Evolutionary conservation across 2,888 invertebrate species (phyloP), one percentile per base, ranked within the genome.

Genomic region (Lepas anatifera): DNA sequence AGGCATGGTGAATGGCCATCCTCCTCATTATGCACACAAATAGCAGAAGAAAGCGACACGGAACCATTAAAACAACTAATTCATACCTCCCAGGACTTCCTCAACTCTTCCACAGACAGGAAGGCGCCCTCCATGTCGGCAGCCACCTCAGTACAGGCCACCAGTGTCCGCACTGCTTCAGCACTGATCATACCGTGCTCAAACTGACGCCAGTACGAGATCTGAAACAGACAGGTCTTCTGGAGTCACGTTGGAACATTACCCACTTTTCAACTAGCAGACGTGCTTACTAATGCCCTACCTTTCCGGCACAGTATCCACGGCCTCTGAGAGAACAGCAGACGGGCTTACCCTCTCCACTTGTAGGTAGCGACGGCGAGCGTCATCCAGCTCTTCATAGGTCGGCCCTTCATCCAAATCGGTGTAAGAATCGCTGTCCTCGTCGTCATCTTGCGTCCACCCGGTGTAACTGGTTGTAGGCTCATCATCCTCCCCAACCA

Each of bases 101-200:
- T 77, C 11, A 79, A 74, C 35, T 77, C 77, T 32, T 76, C 75
- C 7, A 77, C 73, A 71, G 77, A 75, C 46, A 77, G 73, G 70
- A 76, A 83, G 68, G 82, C 78, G 1, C 82, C 81, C 13, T 81
- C 78, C 7, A 81, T 80, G 70, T 85, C 84, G 0, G 83, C 81
- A 0, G 84, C 83, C 1, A 81, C 79, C 58, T 85, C 84, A 0
- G 84, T 81, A 0, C 83, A 82, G 70, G 85, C 85, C 8, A 84
- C 82, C 22, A 87, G 76, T 1, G 82, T 79, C 64, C 83, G 78
- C 0, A 86, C 83, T 0, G 84, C 85, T 7, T 85, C 83, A 71
- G 84, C 83, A 67, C 85, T 84, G 71, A 87, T 80, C 78, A 86
- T 83, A 0, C 87, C 87, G 70, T 85, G 84, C 74, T 86, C 86